Evolutionary conservation across 2,797 vertebrate genomes (phyloP).

Genomic region (Orestias chungarensis): DNA sequence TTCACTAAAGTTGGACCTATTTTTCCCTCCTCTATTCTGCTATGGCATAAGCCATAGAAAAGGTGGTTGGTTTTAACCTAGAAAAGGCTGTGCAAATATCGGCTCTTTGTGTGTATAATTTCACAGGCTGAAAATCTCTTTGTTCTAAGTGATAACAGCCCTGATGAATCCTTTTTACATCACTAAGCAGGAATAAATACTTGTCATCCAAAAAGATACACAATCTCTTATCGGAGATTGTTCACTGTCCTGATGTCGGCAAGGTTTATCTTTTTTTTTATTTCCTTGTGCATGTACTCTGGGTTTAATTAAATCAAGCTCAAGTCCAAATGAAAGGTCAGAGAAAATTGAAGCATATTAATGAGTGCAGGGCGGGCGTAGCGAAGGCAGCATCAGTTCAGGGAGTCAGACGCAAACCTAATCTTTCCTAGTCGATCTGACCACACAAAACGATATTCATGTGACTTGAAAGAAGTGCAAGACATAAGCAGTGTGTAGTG

Average conservation of each 20-base stretch:
- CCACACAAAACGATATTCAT: constrained; percentile 6
- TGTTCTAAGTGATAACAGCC: constrained; percentile 33
- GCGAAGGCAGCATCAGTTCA: constrained; percentile 63
- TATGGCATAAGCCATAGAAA: constrained; percentile 56
- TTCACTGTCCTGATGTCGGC: constrained; percentile 32
- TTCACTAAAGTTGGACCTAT: constrained; percentile 22
- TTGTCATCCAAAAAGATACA: constrained; percentile 37
- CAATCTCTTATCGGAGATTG: constrained; percentile 42
- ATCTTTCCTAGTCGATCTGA: neutral
- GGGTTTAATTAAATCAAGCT: constrained; percentile 69
- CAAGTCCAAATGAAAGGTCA: constrained; percentile 72
- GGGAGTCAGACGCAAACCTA: constrained; percentile 52
- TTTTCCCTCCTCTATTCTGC: neutral
- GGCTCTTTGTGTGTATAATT: constrained; percentile 39
- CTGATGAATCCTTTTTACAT: constrained; percentile 51
- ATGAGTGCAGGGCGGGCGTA: constrained; percentile 67
- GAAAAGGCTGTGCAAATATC: constrained; percentile 64
- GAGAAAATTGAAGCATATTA: constrained; percentile 78
- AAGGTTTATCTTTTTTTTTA: constrained; percentile 45
- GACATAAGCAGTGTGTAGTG: constrained; percentile 52
- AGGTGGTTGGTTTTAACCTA: constrained; percentile 67
- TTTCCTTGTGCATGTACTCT: constrained; percentile 18
- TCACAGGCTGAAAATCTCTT: constrained; percentile 36
- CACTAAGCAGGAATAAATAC: constrained; percentile 55
- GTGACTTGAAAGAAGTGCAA: constrained; percentile 44